Conservation (phyloP, 2,888 invertebrate species). For the Andrena camellia region DNA sequence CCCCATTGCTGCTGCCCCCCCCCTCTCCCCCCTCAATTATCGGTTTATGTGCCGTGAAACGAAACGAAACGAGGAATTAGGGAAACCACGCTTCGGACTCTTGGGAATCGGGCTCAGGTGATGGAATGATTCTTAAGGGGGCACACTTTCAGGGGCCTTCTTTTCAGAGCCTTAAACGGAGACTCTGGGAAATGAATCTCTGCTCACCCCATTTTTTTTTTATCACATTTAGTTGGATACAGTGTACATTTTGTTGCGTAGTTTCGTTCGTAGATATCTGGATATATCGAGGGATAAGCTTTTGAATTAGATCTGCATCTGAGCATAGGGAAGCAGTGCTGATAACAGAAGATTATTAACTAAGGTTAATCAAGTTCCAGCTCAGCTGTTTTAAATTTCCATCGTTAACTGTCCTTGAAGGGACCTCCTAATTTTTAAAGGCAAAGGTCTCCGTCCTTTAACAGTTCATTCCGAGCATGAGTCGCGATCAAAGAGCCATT, state of each 20-base stretch:
- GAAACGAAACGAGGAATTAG: constrained; percentile 29
- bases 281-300: no score
- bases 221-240: no score
- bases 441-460: constrained; percentile 4
- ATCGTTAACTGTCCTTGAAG: not conserved
- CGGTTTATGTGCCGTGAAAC: constrained; percentile 63
- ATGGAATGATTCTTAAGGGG: constrained; percentile 8
- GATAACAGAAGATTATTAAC: no score
- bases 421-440: not conserved
- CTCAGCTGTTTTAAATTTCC: no score
- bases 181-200: not conserved
- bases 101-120: constrained; percentile 20
- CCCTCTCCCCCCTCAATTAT: constrained; percentile 60
- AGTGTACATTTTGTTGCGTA: no score
- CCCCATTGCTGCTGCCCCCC: constrained; percentile 46
- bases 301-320: no score
- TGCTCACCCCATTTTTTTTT: not conserved
- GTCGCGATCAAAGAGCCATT: constrained; percentile 39
- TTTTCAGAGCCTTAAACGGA: not conserved
- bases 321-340: no score
- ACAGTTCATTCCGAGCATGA: constrained; percentile 31
- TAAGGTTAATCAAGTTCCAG: no score
- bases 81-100: constrained; percentile 16
- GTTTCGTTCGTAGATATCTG: no score
- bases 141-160: not conserved